Evolutionary conservation across 2,797 vertebrate species (phyloP).

Genomic region (Sphenopsis melanotis): DNA sequence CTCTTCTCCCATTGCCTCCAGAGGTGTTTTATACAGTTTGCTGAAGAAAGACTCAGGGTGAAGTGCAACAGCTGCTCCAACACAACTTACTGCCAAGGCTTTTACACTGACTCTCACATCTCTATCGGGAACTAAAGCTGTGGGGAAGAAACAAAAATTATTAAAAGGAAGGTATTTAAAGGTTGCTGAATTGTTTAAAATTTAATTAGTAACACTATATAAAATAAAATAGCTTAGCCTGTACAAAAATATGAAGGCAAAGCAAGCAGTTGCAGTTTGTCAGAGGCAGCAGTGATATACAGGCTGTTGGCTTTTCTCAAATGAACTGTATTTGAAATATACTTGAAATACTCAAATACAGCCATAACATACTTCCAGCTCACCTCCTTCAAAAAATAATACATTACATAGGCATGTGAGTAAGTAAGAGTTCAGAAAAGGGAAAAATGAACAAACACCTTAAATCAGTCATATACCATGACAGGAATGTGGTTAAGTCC

Average conservation of each 20-base stretch:
- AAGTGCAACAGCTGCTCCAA: constrained; percentile 88
- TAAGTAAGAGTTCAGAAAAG: background rate
- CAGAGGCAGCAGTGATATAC: background rate
- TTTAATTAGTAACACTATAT: background rate
- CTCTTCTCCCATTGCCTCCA: constrained; percentile 74
- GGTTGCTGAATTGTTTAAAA: background rate
- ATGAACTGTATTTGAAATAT: background rate
- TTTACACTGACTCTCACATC: constrained; percentile 97
- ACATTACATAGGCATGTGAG: background rate
- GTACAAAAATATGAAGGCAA: background rate
- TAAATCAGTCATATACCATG: background rate
- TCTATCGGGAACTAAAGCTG: constrained; percentile 90
- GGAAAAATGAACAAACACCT: background rate
- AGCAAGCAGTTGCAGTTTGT: background rate
- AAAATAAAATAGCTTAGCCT: background rate
- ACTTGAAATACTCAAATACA: background rate
- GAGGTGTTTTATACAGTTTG: constrained; percentile 85
- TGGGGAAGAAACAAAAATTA: background rate
- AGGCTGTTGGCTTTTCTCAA: background rate
- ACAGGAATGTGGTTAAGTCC: background rate
- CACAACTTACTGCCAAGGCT: constrained; percentile 92
- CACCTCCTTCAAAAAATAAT: background rate
- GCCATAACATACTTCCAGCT: background rate
- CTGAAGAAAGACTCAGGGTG: constrained; percentile 94
- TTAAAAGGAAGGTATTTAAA: background rate